These are phyloP conservation scores for Notothenia rossii DNA, from an alignment of 2,113 vertebrate species.

Conservation along the genomic window DNA sequence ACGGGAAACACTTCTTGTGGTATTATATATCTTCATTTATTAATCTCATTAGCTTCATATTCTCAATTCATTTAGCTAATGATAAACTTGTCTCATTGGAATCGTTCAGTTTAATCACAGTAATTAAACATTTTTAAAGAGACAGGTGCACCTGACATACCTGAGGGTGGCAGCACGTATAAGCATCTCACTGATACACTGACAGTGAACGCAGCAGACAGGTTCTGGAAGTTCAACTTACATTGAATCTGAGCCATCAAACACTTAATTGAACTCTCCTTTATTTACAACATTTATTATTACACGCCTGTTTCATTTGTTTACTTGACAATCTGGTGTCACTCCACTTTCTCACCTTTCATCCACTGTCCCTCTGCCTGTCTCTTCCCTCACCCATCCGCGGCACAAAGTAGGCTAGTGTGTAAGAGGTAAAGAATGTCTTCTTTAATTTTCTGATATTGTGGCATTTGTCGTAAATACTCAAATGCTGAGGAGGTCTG, in stretches of 20 bases:
- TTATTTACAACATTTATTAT: neutral
- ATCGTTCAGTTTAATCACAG: neutral
- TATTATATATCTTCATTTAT: constrained; percentile 34
- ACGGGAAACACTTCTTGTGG: constrained; percentile 22
- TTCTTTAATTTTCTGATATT: constrained; percentile 75
- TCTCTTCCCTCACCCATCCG: constrained; percentile 38
- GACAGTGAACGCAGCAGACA: constrained; percentile 16
- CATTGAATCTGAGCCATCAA: neutral
- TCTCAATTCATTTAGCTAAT: constrained; percentile 6
- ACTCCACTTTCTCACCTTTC: constrained; percentile 46
- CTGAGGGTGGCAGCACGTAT: constrained; percentile 6
- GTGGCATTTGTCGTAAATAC: constrained; percentile 72
- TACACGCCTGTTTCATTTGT: constrained; percentile 26
- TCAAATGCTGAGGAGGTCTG: constrained; percentile 68
- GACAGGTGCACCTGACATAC: constrained; percentile 8
- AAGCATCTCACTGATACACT: neutral
- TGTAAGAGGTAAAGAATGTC: constrained; percentile 59
- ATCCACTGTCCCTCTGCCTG: constrained; percentile 11
- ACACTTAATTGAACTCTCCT: neutral
- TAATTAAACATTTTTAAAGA: neutral
- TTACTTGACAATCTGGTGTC: constrained; percentile 39
- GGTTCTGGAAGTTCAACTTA: constrained; percentile 1
- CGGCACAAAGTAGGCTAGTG: constrained; percentile 41
- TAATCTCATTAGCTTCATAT: neutral
- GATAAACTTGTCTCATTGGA: neutral